Evolutionary conservation across 1,140 invertebrate genomes (phyloP), one percentile per base, ranked within the genome.

Genomic region (Coenobita brevimanus): DNA sequence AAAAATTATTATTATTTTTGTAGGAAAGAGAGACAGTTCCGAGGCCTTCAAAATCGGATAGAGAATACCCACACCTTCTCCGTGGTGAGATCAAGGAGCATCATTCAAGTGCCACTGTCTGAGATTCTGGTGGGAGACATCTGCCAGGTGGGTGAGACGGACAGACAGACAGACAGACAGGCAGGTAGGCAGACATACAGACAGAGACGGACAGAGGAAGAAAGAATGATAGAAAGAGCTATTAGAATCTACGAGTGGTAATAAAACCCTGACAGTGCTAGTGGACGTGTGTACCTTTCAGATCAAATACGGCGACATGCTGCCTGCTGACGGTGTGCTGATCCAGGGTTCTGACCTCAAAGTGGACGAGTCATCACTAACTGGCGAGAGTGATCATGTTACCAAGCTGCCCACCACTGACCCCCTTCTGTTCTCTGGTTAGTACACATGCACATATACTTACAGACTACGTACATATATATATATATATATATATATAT

Each of bases 311-410:
- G 91, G 91, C 21, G 91, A 91, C 89, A 88, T 90, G 82, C 88
- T 92, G 17, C 91, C 92, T 13, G 92, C 92, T 17, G 92, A 92
- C 83, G 89, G 92, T 3, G 24, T 92, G 46, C 90, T 92, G 3
- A 90, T 92, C 57, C 71, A 80, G 27, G 80, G 88, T 6, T 88
- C 93, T 92, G 92, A 92, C 91, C 80, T 91, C 30, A 91, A 92
- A 85, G 91, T 92, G 57, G 91, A 92, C 64, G 93, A 93, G 84
- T 92, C 92, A 41, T 93, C 92, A 6, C 89, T 93, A 54, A 93
- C 92, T 15, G 92, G 92, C 41, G 92, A 93, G 82, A 92, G 92
- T 17, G 92, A 92, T 67, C 93, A 93, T 13, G 93, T 93, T 81
- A 90, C 88, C 15, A 91, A 93, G 27, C 91, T 89, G 21, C 88